Base-by-base conservation (phyloP, 2,797 vertebrate genomes). In the Tinamus major region DNA sequence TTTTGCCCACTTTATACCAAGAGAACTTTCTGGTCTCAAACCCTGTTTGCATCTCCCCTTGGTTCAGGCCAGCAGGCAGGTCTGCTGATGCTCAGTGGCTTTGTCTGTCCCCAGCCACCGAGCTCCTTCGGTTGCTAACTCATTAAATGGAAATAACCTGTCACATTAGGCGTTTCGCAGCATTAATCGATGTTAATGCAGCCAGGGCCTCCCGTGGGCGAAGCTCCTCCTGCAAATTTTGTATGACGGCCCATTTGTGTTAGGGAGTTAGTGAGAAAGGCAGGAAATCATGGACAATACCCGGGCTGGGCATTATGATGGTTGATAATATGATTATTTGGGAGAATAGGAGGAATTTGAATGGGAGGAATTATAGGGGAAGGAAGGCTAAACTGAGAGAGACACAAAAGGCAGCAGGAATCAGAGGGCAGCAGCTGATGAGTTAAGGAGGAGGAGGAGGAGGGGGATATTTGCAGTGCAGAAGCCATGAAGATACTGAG, bases 281-380 rank as follows among this genome's bases (percentile, higher is more conserved):
- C 20, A 81, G 33, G 51, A 67, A 85, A 83, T 68, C 0, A 27
- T 42, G 13, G 4, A n/a, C 21, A 62, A 26, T n/a, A n/a, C 3
- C 4, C 4, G 1, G 17, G 39, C 13, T 82, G 39, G 62, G 56
- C n/a, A 85, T 58, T 26, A 19, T 0, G 1, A 21, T 35, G 63
- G 24, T 49, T 42, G 21, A 27, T 31, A 79, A 55, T 39, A 55
- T 1, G 1, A 67, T 70, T 80, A 44, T 68, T 70, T 83, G 35
- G 51, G 58, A 76, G 41, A 48, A 33, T 6, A 29, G 41, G 44
- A 80, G 20, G 27, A 80, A 53, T 6, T 6, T 2, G 13, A 69
- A 49, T 10, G 24, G 51, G 42, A 13, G 5, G 9, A 8, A 62
- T 21, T 35, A 42, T 10, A 58, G 29, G 17, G n/a, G 29, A 39